Conservation (phyloP, 2,888 invertebrate species). For the Platycheirus albimanus region DNA sequence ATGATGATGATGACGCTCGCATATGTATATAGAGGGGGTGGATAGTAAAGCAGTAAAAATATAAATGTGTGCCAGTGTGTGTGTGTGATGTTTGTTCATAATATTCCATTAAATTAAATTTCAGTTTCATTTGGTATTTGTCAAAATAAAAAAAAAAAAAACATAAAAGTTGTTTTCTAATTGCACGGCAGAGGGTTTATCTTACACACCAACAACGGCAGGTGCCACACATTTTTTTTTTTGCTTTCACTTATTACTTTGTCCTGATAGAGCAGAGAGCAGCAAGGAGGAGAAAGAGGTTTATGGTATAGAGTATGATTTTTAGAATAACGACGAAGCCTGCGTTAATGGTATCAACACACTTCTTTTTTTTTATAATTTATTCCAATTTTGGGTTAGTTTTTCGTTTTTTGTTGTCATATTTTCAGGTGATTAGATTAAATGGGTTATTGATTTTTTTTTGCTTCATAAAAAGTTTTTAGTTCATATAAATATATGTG, state of each 20-base stretch:
- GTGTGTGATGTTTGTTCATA: constrained; percentile 16
- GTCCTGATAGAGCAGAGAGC: constrained; percentile 39
- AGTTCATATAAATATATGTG: too few relatives aligned
- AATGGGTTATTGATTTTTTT: constrained; percentile 67
- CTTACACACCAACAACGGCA: constrained; percentile 49
- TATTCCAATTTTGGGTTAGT: constrained; percentile 66
- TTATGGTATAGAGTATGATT: constrained; percentile 18
- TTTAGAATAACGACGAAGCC: constrained; percentile 41
- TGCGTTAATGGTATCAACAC: constrained; percentile 62
- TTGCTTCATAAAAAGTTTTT: constrained; percentile 24
- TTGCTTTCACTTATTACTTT: constrained; percentile 45
- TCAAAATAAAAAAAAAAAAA: constrained; percentile 46
- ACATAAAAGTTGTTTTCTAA: constrained; percentile 56
- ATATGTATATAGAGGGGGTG: constrained; percentile 36
- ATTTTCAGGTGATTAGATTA: constrained; percentile 69
- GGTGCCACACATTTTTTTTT: constrained; percentile 47
- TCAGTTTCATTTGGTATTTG: constrained; percentile 66
- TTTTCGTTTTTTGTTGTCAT: constrained; percentile 51
- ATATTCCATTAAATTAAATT: constrained; percentile 64
- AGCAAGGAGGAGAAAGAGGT: constrained; percentile 23
- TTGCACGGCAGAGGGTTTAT: constrained; percentile 56
- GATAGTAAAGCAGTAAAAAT: constrained; percentile 37
- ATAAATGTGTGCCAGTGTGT: constrained; percentile 2
- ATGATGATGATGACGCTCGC: constrained; percentile 37
- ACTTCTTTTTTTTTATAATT: constrained; percentile 66